Base-by-base conservation (phyloP, 1,140 invertebrate genomes). In the Sinonovacula constricta region DNA sequence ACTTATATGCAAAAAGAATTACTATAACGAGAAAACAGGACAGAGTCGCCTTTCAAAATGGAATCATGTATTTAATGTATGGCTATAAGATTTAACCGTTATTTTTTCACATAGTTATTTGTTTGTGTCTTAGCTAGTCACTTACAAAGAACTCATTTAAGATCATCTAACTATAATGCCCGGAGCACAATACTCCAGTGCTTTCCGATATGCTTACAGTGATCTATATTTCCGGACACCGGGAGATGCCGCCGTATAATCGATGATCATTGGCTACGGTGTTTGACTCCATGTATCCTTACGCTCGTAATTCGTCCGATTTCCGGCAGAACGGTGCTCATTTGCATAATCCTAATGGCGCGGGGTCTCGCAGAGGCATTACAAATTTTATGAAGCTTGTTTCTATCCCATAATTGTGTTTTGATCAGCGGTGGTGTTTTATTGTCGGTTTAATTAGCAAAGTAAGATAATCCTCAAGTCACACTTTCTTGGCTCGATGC, bases 271-370 rank as follows among this genome's bases (percentile, higher is more conserved):
- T 76, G 72, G 72, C 34, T 67, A 60, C 18, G 24, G 39, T 18
- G 31, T 54, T 24, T 56, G 56, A 66, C 53, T 76, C 30, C 31
- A 26, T 31, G 49, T 66, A 57, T 67, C 53, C 28, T 54, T 76
- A 56, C 63, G 63, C 62, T 33, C 54, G 62, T 67, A 67, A 66
- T 67, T 76, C 72, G 51, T 39, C 62, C 53, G 53, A 54, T 76
- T 56, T 76, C 72, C 72, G 62, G 72, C 31, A 7, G n/a, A 34
- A 33, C 26, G 22, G 36, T 39, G 57, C 71, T 74, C 63, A 74
- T 74, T 31, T 51, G 34, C 39, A 63, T 53, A 26, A 22, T 31
- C 30, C 2, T 31, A 60, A 60, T 24, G 30, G 15, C 15, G n/a
- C 3, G 18, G 2, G 3, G 15, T 24, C n/a, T 22, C 24, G 18